A percentile compares a stretch with the other conserved stretches of the same genome.
These are phyloP conservation scores for Amazona guildingii DNA, from an alignment of 2,113 vertebrate genomes.

Conservation along the genomic window DNA sequence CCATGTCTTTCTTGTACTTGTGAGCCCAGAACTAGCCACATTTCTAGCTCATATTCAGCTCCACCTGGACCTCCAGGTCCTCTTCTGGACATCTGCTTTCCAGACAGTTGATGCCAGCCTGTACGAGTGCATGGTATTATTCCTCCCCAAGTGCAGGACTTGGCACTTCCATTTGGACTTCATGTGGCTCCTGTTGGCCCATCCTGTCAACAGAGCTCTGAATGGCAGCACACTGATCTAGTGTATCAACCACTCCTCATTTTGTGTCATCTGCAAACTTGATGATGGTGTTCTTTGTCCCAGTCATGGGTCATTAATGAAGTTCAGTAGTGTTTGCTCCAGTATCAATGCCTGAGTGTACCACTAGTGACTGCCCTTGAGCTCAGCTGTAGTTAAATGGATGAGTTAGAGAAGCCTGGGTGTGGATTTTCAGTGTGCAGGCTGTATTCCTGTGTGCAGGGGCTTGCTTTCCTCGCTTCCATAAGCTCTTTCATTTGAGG, in stretches of 20 bases:
- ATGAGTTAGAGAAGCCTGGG: neutral
- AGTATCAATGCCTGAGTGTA: neutral
- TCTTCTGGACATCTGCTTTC: neutral
- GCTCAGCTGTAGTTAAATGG: neutral
- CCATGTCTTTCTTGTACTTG: neutral
- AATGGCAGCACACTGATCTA: neutral
- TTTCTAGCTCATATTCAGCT: fast-evolving
- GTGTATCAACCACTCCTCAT: neutral
- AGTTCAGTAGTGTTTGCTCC: neutral
- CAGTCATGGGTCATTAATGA: neutral
- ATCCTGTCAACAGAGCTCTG: neutral
- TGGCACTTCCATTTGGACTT: neutral
- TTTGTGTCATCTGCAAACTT: neutral
- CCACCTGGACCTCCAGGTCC: neutral
- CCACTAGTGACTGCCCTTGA: neutral
- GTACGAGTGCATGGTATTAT: neutral
- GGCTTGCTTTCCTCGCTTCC: neutral
- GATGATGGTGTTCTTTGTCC: neutral
- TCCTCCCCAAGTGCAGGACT: neutral
- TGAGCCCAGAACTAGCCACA: neutral
- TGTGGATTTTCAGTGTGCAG: neutral
- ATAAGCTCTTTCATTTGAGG: neutral
- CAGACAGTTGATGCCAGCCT: neutral
- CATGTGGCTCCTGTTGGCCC: neutral
- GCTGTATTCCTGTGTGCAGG: neutral